Base-by-base conservation (phyloP, 2,113 vertebrate genomes). In the Lipotes vexillifer region DNA sequence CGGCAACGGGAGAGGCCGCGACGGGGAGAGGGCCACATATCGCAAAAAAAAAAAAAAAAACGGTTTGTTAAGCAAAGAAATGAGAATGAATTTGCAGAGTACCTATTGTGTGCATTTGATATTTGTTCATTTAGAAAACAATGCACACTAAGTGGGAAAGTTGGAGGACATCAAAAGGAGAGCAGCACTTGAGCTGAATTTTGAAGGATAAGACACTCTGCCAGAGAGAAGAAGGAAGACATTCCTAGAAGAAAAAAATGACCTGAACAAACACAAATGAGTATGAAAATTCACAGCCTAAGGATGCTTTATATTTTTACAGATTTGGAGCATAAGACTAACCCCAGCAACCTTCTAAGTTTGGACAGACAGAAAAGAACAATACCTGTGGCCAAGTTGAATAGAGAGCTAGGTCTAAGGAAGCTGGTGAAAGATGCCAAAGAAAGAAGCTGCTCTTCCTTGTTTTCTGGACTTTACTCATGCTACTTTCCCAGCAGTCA, bases 401-500 rank as follows among this genome's bases (percentile, higher is more conserved):
- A 52, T 23, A 84, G 38, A 93, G 71, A 96, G 81, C 6, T 52
- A 59, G 78, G 88, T 94, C 87, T 94, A 78, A 93, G n/a, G 61
- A 97, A 96, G 74, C 65, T 15, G 49, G 83, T 65, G 15, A 78
- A 55, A 69, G 31, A 68, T 12, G 87, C 57, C 59, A 97, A 89
- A 92, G 88, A 97, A 94, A 97, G 57, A 97, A 98, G 97, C 96
- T 94, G 94, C 78, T 97, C 91, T 97, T 98, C 71, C 31, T 97
- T 96, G 74, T 95, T 97, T 97, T 97, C 80, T 88, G 97, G 94
- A 93, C 96, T 97, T 97, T 93, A 85, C 49, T 44, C 94, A 97
- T 96, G 96, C 96, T 97, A 91, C 97, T 97, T 97, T 98, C 93
- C 97, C 97, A 94, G 95, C 96, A 97, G 97, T 97, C 98, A 92